Evolutionary conservation across 2,888 invertebrate species (phyloP), one percentile per base, ranked within the genome.

Genomic region (Oegoconia quadripuncta): DNA sequence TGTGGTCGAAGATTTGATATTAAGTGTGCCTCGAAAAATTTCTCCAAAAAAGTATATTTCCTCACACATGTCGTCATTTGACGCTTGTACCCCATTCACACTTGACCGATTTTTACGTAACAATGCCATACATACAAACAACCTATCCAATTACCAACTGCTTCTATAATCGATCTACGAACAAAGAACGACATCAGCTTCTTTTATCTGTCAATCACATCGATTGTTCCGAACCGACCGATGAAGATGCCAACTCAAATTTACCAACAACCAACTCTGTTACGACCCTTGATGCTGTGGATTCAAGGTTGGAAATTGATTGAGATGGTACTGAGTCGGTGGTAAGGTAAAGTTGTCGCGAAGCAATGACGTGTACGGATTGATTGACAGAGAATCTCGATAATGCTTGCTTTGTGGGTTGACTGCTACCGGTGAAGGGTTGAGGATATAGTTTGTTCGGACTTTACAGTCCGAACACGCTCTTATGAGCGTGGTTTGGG

Each of bases 141-240:
- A n/a, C n/a, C 61, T 64, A 67, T 70, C 73, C 76, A 78, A 79
- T 79, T 79, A 77, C 67, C 43, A 46, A 70, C 59, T 53, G 52
- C 3, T 50, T 62, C 61, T 66, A 71, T 76, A 77, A 78, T 77
- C 76, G 70, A 74, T 69, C 59, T 55, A 61, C 58, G 61, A 63
- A 75, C 75, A 74, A 76, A 70, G 72, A 58, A 53, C 65, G 64
- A 63, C 68, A 64, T 63, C 64, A 70, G 62, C 59, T 77, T 78
- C 75, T 79, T 80, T 79, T 76, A 78, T 77, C 72, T 66, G 80
- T 78, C 79, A 80, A 74, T 80, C 79, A 56, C 49, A 56, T 64
- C 68, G 71, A 79, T 77, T 78, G 76, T 73, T 66, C 59, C 61
- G 71, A 67, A 64, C 57, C 63, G 57, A 72, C 69, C 64, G 59